Conservation (phyloP, 2,888 invertebrate species). For the Megalurothrips usitatus region DNA sequence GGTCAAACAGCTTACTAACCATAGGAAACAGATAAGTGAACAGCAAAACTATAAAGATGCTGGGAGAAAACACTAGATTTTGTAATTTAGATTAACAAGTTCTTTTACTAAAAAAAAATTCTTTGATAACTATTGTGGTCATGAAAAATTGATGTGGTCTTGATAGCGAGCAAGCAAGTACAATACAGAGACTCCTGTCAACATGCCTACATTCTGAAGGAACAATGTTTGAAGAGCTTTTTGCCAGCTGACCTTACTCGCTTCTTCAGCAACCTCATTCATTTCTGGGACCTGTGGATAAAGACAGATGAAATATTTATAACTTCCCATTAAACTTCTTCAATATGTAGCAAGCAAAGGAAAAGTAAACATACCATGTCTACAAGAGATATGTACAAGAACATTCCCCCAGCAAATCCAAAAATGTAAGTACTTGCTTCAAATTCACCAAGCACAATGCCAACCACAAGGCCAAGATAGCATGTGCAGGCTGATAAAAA, state of each 20-base stretch:
- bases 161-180: constrained; percentile 47
- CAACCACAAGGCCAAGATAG: constrained; percentile 69
- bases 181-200: constrained; percentile 45
- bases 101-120: background rate
- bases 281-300: constrained; percentile 50
- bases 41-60: background rate
- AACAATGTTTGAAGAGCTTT: constrained; percentile 44
- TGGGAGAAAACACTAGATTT: background rate
- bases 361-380: constrained; percentile 57
- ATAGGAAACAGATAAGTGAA: background rate
- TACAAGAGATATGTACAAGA: constrained; percentile 74
- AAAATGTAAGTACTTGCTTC: constrained; percentile 71
- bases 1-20: background rate
- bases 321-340: background rate
- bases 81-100: background rate
- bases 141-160: constrained; percentile 43
- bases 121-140: background rate
- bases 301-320: background rate
- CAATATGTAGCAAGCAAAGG: background rate
- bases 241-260: constrained; percentile 44
- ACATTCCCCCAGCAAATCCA: constrained; percentile 73
- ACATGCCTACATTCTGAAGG: constrained; percentile 49
- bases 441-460: constrained; percentile 67
- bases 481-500: constrained; percentile 69
- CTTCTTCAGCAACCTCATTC: constrained; percentile 48